Percentiles rank a stretch among this genome's conserved stretches.
Evolutionary conservation across 2,888 invertebrate genomes (phyloP).

Genomic region (Drosophila formosana): DNA sequence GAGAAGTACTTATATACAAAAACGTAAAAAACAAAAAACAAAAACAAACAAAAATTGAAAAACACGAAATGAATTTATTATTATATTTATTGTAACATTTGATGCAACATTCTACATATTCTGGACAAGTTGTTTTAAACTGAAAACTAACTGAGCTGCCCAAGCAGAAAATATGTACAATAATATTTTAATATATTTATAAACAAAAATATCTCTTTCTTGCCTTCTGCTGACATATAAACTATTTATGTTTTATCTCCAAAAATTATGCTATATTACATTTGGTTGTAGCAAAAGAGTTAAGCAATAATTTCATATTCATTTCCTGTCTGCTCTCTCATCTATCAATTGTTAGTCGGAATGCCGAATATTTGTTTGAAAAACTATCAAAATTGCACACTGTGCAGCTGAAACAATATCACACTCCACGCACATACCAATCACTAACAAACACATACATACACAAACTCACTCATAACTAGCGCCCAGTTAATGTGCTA

Average conservation of each 20-base stretch:
- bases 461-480: slow-evolving; percentile 38
- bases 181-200: slow-evolving; percentile 1
- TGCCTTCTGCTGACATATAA: slow-evolving; percentile 70
- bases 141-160: slow-evolving; percentile 20
- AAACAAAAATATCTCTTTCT: slow-evolving; percentile 8
- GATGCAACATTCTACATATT: slow-evolving; percentile 11
- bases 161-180: slow-evolving; percentile 20
- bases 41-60: slow-evolving; percentile 3
- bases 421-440: slow-evolving; percentile 19
- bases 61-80: slow-evolving; percentile 46
- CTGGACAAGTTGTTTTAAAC: slow-evolving; percentile 20
- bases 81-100: slow-evolving; percentile 27
- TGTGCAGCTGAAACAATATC: slow-evolving; percentile 45
- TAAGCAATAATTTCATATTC: neutral
- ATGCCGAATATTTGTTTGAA: slow-evolving; percentile 23
- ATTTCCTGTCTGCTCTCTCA: slow-evolving; percentile 25
- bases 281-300: neutral
- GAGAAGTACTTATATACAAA: slow-evolving; percentile 26
- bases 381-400: slow-evolving; percentile 32
- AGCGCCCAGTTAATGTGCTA: slow-evolving; percentile 57
- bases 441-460: slow-evolving; percentile 24
- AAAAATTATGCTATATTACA: slow-evolving; percentile 10
- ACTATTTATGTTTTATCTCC: neutral
- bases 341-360: slow-evolving; percentile 25
- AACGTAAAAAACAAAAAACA: slow-evolving; percentile 2